phyloP scores from a whole-genome alignment of 2,797 vertebrate genomes.

The Valencia hispanica region DNA sequence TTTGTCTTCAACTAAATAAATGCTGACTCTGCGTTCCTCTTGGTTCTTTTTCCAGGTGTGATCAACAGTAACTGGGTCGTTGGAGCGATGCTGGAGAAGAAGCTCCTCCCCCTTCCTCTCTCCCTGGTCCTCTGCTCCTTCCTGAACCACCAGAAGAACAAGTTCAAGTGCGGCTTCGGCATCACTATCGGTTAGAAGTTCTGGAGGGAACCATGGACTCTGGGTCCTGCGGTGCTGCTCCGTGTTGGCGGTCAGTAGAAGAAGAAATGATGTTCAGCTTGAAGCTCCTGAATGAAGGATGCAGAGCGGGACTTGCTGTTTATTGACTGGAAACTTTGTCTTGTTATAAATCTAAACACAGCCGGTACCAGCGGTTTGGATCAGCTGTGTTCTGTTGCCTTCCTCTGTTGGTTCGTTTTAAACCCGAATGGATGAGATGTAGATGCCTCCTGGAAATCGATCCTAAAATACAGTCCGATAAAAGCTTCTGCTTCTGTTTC shows the following conservation, averaged over 20 bases:
- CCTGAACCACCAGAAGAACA: slow-evolving; percentile 92
- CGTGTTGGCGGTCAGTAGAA: neutral
- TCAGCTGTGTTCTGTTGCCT: slow-evolving; percentile 22
- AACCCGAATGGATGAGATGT: slow-evolving; percentile 54
- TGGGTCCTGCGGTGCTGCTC: slow-evolving; percentile 3
- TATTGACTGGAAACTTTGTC: neutral
- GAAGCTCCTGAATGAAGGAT: too few species aligned
- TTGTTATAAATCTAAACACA: neutral
- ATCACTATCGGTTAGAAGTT: slow-evolving; percentile 86
- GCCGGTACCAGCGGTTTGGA: too few species aligned
- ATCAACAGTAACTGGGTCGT: slow-evolving; percentile 93
- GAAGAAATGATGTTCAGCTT: neutral
- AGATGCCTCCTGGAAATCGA: slow-evolving; percentile 54
- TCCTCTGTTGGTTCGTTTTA: slow-evolving; percentile 56
- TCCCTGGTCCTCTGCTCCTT: slow-evolving; percentile 89
- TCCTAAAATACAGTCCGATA: slow-evolving; percentile 66
- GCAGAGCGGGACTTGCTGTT: too few species aligned
- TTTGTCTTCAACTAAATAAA: too few species aligned
- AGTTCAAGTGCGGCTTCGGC: slow-evolving; percentile 93
- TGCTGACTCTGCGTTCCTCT: too few species aligned
- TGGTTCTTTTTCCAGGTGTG: slow-evolving; percentile 77
- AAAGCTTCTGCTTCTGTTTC: slow-evolving; percentile 20
- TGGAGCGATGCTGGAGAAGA: slow-evolving; percentile 91
- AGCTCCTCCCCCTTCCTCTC: slow-evolving; percentile 88
- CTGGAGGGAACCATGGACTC: slow-evolving; percentile 23